Base-by-base conservation (phyloP, 2,113 vertebrate species). In the Oncorhynchus keta region DNA sequence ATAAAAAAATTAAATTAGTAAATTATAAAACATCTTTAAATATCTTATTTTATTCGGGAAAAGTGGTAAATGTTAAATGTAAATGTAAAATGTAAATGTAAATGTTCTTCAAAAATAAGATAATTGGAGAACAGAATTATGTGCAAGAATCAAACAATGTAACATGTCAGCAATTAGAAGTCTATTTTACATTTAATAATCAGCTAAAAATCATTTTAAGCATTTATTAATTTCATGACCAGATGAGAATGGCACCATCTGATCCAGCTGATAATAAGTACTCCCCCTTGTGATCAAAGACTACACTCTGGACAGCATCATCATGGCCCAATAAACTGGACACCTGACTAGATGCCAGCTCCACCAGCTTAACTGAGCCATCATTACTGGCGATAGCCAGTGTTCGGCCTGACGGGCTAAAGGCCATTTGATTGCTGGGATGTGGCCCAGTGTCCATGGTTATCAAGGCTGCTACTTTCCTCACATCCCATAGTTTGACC, bases 401-500 rank as follows among this genome's bases (percentile, higher is more conserved):
- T 12, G 64, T 68, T 64, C 45, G 86, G 86, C 96, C 95, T 4
- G 93, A 93, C 4, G 28, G 85, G 83, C 93, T 90, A 68, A 96
- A 97, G 11, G 81, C 78, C 51, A 95, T 90, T 64, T 96, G 94
- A 76, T 95, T 97, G 87, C 93, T 91, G 1, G 91, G 83, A 76
- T 86, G 82, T 0, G 94, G 95, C 3, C 95, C 94, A 0, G 89
- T 77, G 7, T 96, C 95, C 61, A 95, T 48, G 0, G 92, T 90
- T 0, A 90, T 79, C 12, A 89, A 6, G 0, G 92, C 83, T 1
- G 84, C 49, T 0, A 78, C 79, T n/a, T 87, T 94, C 72, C 88
- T 83, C 65, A 94, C 70, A 75, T 97, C 96, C 95, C 96, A 97
- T 3, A 96, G 86, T 75, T 95, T 94, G 83, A 92, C 39, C 39